These are phyloP conservation scores for Uloborus plumipes DNA, from an alignment of 2,888 invertebrate genomes.

Conservation along the genomic window DNA sequence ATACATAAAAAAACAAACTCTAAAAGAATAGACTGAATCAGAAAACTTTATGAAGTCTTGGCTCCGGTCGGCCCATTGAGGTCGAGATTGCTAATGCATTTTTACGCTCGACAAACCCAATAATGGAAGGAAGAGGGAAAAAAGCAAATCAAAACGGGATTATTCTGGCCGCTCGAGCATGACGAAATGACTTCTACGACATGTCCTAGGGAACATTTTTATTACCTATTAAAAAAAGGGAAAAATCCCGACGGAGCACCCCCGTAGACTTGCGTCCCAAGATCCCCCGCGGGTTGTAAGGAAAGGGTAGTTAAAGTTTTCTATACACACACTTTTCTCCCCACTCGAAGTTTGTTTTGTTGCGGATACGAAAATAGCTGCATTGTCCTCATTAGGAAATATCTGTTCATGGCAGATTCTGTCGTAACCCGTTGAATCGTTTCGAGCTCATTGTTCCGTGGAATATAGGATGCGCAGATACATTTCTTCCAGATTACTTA, in stretches of 20 bases:
- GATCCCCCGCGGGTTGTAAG: slow-evolving; percentile 26
- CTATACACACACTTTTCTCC: too few relatives aligned
- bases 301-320: slow-evolving; percentile 5
- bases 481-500: too few relatives aligned
- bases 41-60: background rate
- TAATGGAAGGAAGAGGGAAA: slow-evolving; percentile 19
- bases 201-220: slow-evolving; percentile 48
- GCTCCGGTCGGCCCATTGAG: slow-evolving; percentile 9
- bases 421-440: too few relatives aligned
- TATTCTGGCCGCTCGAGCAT: slow-evolving; percentile 58
- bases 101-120: slow-evolving; percentile 45
- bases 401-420: slow-evolving; percentile 1
- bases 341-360: slow-evolving; percentile 3
- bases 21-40: too few relatives aligned
- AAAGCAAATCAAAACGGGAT: slow-evolving; percentile 42
- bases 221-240: slow-evolving; percentile 56
- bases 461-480: too few relatives aligned
- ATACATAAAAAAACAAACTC: too few relatives aligned
- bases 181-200: slow-evolving; percentile 40
- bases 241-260: background rate
- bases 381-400: slow-evolving; percentile 18
- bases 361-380: slow-evolving; percentile 14
- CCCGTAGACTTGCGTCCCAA: slow-evolving; percentile 19
- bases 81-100: slow-evolving; percentile 5
- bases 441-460: too few relatives aligned